A percentile compares a stretch with the other conserved stretches of the same genome.
phyloP scores from a whole-genome alignment of 2,113 vertebrate species.

The Melanostigma gelatinosum region DNA sequence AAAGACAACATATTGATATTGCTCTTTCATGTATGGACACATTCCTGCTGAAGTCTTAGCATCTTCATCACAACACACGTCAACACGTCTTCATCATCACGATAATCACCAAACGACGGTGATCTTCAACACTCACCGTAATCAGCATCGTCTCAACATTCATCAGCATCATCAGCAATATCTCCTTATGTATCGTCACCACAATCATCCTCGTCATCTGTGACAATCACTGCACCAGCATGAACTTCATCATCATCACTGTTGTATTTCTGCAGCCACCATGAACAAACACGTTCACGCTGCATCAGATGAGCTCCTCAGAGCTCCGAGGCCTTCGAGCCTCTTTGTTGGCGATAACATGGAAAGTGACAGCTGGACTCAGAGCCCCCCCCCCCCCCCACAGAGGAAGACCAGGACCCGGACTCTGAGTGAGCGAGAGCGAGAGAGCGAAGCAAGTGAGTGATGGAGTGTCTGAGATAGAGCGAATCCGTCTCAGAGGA shows the following conservation, averaged over 20 bases:
- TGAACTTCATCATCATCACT: background rate
- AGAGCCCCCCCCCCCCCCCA: slow-evolving; percentile 49
- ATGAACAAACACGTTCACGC: background rate
- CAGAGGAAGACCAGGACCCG: background rate
- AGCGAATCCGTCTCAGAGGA: slow-evolving; percentile 35
- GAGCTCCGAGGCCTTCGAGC: background rate
- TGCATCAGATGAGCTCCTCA: slow-evolving; percentile 9
- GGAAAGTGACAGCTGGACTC: slow-evolving; percentile 13
- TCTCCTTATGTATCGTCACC: slow-evolving; percentile 1
- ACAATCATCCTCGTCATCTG: background rate
- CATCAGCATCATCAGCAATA: background rate
- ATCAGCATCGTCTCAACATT: background rate
- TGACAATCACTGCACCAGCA: background rate
- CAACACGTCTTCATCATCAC: background rate
- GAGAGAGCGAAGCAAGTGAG: background rate
- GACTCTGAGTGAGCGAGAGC: too few species aligned
- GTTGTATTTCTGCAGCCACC: background rate
- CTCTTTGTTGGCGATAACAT: background rate
- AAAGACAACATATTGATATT: too few species aligned
- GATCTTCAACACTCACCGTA: background rate
- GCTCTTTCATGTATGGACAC: too few species aligned
- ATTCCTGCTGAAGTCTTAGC: too few species aligned
- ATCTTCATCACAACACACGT: too few species aligned
- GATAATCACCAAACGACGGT: slow-evolving; percentile 1
- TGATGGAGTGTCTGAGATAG: accelerated